Evolutionary conservation across 2,888 invertebrate genomes (phyloP).

Genomic region (Cecidostiba fungosa): DNA sequence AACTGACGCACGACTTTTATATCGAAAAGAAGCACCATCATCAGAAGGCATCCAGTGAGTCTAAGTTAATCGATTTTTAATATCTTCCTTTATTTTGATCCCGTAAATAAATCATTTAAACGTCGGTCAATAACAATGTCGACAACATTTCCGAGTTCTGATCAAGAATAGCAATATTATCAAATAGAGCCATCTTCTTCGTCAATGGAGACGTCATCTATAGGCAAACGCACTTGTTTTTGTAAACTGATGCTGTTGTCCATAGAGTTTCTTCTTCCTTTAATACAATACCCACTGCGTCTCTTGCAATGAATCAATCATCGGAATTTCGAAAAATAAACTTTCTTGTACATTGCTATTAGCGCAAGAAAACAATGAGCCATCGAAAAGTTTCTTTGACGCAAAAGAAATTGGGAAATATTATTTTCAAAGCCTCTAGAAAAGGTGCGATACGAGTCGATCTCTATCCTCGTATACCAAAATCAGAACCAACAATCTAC

Average conservation of each 20-base stretch:
- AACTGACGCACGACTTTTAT: constrained; percentile 51
- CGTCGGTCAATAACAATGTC: constrained; percentile 15
- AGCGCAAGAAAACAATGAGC: not conserved
- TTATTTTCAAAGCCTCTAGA: too few relatives aligned
- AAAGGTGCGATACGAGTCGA: too few relatives aligned
- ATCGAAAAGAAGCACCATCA: not conserved
- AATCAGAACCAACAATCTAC: not conserved
- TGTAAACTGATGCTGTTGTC: not conserved
- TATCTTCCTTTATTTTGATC: not conserved
- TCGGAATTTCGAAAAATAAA: constrained; percentile 7
- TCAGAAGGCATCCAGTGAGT: not conserved
- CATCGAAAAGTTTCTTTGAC: not conserved
- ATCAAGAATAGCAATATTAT: constrained; percentile 37
- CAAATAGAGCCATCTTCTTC: constrained; percentile 36
- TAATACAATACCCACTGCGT: not conserved
- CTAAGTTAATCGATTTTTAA: constrained; percentile 50
- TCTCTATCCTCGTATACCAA: not conserved
- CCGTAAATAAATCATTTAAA: constrained; percentile 38
- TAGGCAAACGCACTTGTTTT: constrained; percentile 41
- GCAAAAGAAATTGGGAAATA: not conserved
- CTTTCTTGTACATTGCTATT: not conserved
- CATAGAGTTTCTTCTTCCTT: not conserved
- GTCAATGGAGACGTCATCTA: constrained; percentile 50
- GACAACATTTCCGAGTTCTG: constrained; percentile 29
- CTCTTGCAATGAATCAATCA: not conserved